Conservation (phyloP, 2,888 invertebrate genomes). For the Habroteleia sp. region DNA sequence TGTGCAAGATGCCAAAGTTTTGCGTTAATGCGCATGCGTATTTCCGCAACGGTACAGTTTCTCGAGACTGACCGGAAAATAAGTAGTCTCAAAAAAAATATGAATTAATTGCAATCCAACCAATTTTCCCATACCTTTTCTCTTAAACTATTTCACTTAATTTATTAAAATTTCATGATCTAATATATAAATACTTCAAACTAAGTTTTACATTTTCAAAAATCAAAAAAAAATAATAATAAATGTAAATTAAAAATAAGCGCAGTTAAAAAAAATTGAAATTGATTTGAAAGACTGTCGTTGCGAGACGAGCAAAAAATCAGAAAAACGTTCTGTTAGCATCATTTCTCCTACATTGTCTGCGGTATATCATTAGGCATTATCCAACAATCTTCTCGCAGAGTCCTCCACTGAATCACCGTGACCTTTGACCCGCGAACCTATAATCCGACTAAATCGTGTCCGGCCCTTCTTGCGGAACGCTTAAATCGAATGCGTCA, state of each 20-base stretch:
- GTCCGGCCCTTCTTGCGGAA: slow-evolving; percentile 75
- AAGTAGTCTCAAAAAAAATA: too few relatives aligned
- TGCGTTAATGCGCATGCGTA: too few relatives aligned
- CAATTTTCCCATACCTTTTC: too few relatives aligned
- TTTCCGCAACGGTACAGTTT: too few relatives aligned
- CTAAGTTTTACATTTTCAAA: too few relatives aligned
- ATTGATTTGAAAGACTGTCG: slow-evolving; percentile 38
- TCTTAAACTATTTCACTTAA: too few relatives aligned
- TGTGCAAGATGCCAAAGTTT: too few relatives aligned
- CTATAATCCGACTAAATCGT: slow-evolving; percentile 77
- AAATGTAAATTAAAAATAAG: background rate
- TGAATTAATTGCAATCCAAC: too few relatives aligned
- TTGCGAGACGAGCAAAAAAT: slow-evolving; percentile 38
- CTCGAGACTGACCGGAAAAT: too few relatives aligned
- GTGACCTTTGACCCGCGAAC: slow-evolving; percentile 74
- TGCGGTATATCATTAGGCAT: slow-evolving; percentile 72
- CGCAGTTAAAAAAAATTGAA: background rate
- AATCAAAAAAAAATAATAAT: too few relatives aligned
- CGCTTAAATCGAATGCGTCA: slow-evolving; percentile 74
- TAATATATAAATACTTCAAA: too few relatives aligned
- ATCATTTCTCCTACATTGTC: slow-evolving; percentile 53
- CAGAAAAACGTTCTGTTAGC: slow-evolving; percentile 49
- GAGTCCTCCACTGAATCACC: slow-evolving; percentile 71
- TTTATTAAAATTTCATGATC: too few relatives aligned
- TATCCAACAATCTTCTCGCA: slow-evolving; percentile 74